Base-by-base conservation (phyloP, 2,113 vertebrate species). In the Thryonomys swinderianus region DNA sequence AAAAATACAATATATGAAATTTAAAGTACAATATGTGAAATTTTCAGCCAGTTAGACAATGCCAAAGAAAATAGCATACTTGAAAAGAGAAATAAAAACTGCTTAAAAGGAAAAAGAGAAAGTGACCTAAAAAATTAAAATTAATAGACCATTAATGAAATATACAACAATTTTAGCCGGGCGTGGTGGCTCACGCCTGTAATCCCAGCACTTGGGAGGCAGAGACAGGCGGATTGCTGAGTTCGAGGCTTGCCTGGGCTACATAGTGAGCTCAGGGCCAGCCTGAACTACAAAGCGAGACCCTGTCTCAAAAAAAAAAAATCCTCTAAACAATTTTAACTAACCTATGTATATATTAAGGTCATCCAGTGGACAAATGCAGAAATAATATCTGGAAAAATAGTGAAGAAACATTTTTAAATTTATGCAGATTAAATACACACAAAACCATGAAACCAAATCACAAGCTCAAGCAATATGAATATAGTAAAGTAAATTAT, bases 21-120 rank as follows among this genome's bases (percentile, higher is more conserved):
- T n/a, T 84, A 62, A 91, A 91, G 53, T 30, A 76, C 1, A 79
- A 83, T 25, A 95, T 4, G 32, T 25, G 32, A 37, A 30, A 88
- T 51, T 80, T n/a, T 81, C 16, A 67, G 16, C 14, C 16, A 53
- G 25, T 84, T 73, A 79, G 42, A 81, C 5, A 85, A 48, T 45
- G 85, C 1, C 9, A 73, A 73, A 51, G 55, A 94, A 81, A 95
- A 89, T 3, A 76, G 6, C 81, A 13, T 83, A 62, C 9, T 67
- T 83, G 20, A 78, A 84, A 88, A 62, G 13, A 81, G 45, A 37
- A 88, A 92, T 5, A 94, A 71, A 88, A 93, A 71, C 48, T 79
- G 88, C 30, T 17, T 7, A 91, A 71, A 94, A 84, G 78, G 25
- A 94, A 91, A 95, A 16, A 53, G 21, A 81, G 53, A 76, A 88